Evolutionary conservation across 2,113 vertebrate species (phyloP).

Genomic region (Gasterosteus nipponicus): DNA sequence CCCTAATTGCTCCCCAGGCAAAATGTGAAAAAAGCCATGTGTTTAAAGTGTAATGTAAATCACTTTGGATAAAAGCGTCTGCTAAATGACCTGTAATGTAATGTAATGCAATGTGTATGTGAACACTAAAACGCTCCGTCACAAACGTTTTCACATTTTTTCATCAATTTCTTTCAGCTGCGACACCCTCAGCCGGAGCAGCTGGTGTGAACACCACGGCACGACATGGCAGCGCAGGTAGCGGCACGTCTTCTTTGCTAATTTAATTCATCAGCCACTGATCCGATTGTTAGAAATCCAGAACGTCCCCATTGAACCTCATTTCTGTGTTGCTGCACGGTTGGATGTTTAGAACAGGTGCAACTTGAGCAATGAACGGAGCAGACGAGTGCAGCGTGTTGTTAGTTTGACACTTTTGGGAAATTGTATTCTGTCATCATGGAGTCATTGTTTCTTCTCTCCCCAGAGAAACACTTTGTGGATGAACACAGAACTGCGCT

Average conservation of each 20-base stretch:
- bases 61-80: no score
- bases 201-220: background rate
- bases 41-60: no score
- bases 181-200: conserved; percentile 4
- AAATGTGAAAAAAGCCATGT: no score
- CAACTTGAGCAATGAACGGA: background rate
- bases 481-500: conserved; percentile 6
- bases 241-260: background rate
- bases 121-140: background rate
- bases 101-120: background rate
- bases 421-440: background rate
- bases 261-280: background rate
- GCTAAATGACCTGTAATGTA: no score
- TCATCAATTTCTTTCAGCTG: conserved; percentile 7
- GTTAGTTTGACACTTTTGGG: background rate
- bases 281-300: background rate
- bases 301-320: background rate
- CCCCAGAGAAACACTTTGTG: conserved; percentile 55
- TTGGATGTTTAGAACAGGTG: background rate
- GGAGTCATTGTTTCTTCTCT: background rate
- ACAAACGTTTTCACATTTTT: background rate
- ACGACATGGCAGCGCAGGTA: background rate
- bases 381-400: no score
- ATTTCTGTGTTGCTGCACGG: background rate
- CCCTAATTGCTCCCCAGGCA: no score